Percentiles rank a stretch among this genome's conserved stretches.
These are phyloP conservation scores for Poecilobothrus nobilitatus DNA, from an alignment of 2,888 invertebrate species.

Conservation along the genomic window DNA sequence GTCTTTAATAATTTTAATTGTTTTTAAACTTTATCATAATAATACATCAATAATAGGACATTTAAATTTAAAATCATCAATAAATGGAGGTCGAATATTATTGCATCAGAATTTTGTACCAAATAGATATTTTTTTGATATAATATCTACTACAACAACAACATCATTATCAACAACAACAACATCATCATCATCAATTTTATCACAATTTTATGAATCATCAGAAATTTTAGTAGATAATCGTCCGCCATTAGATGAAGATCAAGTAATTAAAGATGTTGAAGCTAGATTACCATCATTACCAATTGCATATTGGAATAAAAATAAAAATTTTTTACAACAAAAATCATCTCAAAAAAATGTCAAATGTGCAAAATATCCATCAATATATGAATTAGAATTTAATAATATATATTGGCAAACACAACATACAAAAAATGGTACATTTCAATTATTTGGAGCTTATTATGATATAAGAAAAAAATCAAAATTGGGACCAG, in stretches of 20 bases:
- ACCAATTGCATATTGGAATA: slow-evolving; percentile 78
- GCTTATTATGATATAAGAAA: slow-evolving; percentile 80
- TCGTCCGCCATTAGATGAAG: slow-evolving; percentile 51
- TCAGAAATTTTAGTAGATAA: slow-evolving; percentile 43
- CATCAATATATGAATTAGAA: slow-evolving; percentile 81
- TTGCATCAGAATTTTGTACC: not conserved
- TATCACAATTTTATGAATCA: slow-evolving; percentile 31
- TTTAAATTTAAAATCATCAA: not conserved
- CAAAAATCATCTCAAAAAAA: slow-evolving; percentile 48
- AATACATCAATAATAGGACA: not conserved
- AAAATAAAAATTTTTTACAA: slow-evolving; percentile 56
- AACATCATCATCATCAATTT: not conserved
- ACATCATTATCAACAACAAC: not conserved
- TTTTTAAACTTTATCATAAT: not conserved
- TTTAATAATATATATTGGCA: slow-evolving; percentile 95
- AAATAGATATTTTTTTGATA: not conserved
- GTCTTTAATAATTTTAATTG: not conserved
- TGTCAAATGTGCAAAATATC: slow-evolving; percentile 70
- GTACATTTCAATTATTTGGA: slow-evolving; percentile 84
- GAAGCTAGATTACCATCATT: slow-evolving; percentile 73
- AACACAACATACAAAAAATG: slow-evolving; percentile 68
- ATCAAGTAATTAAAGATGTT: slow-evolving; percentile 66
- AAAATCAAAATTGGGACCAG: slow-evolving; percentile 69
- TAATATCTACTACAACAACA: not conserved
- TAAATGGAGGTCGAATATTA: not conserved